phyloP scores from a whole-genome alignment of 1,140 invertebrate species.

The Hyles vespertilio region DNA sequence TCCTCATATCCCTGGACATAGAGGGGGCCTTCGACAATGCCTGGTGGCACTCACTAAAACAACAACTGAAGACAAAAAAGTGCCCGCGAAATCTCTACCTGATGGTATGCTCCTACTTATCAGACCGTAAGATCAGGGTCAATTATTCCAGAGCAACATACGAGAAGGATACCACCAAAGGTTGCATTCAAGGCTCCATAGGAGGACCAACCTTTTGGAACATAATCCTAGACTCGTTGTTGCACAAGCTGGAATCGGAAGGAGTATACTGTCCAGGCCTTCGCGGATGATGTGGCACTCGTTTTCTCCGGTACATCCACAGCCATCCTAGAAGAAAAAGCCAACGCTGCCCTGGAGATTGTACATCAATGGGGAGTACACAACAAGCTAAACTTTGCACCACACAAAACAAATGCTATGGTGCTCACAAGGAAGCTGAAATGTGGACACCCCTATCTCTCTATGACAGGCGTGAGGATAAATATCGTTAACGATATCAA shows the following conservation, averaged over 20 bases:
- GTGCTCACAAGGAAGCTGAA: constrained; percentile 15
- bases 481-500: constrained; percentile 11
- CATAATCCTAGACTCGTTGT: constrained; percentile 12
- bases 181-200: constrained; percentile 26
- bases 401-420: constrained; percentile 21
- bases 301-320: too few species aligned
- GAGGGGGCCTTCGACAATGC: constrained; percentile 18
- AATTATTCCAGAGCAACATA: constrained; percentile 11
- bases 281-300: too few species aligned
- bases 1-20: constrained; percentile 20
- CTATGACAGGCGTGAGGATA: constrained; percentile 6
- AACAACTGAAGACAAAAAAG: constrained; percentile 7
- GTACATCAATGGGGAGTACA: constrained; percentile 9
- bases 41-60: constrained; percentile 20
- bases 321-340: too few species aligned
- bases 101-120: constrained; percentile 11
- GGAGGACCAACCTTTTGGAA: constrained; percentile 19
- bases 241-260: too few species aligned
- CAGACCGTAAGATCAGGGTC: constrained; percentile 10
- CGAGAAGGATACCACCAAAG: constrained; percentile 18
- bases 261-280: too few species aligned
- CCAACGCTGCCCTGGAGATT: too few species aligned
- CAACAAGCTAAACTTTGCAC: constrained; percentile 19
- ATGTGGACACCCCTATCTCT: constrained; percentile 4
- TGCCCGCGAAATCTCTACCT: constrained; percentile 16